These are phyloP conservation scores for Tortrix viridana DNA, from an alignment of 2,888 invertebrate species.

Conservation along the genomic window DNA sequence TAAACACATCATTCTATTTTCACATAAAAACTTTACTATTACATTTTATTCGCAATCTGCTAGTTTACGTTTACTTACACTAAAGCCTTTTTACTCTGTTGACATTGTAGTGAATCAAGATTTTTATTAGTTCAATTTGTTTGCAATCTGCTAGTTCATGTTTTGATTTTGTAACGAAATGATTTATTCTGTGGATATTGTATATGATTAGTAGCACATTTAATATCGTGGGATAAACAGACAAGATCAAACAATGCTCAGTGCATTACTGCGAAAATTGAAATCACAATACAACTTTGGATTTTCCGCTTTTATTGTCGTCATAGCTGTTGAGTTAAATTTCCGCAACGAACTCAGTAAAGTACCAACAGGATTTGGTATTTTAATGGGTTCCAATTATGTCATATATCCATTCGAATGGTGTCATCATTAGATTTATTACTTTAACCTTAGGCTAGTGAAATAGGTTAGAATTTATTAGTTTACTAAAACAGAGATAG, in stretches of 20 bases:
- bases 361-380: conserved; percentile 11
- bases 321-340: conserved; percentile 28
- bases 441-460: background rate
- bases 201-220: conserved; percentile 53
- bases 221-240: conserved; percentile 58
- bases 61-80: conserved; percentile 40
- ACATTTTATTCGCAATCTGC: conserved; percentile 50
- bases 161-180: conserved; percentile 43
- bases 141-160: conserved; percentile 47
- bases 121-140: conserved; percentile 47
- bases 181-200: conserved; percentile 60
- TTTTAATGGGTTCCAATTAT: conserved; percentile 6
- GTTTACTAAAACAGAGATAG: too few species aligned
- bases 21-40: conserved; percentile 50
- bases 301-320: conserved; percentile 49
- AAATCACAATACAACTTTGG: conserved; percentile 52
- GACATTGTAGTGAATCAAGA: too few species aligned
- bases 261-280: conserved; percentile 67
- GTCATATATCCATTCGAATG: conserved; percentile 4
- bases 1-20: conserved; percentile 57
- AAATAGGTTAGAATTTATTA: too few species aligned
- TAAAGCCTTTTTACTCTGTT: too few species aligned
- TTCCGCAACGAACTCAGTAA: conserved; percentile 21
- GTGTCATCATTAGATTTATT: background rate
- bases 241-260: conserved; percentile 68